Evolutionary conservation across 1,140 invertebrate genomes (phyloP).

Genomic region (Heliconius himera): DNA sequence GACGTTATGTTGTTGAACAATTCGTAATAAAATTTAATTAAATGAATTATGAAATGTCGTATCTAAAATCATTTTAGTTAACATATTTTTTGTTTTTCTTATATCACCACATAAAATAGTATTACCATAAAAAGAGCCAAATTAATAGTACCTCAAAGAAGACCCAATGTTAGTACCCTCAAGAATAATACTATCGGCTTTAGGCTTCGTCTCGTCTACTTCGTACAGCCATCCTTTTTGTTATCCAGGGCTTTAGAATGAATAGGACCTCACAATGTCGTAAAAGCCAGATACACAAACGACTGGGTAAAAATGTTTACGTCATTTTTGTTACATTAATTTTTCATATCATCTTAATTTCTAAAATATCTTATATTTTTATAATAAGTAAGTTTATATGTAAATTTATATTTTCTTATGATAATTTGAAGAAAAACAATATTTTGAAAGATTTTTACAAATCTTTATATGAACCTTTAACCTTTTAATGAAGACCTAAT

Average conservation of each 20-base stretch:
- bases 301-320: background rate
- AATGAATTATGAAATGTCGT: too few species aligned
- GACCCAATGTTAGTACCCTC: background rate
- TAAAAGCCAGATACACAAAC: background rate
- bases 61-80: too few species aligned
- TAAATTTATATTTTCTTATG: too few species aligned
- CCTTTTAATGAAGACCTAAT: too few species aligned
- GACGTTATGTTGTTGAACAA: too few species aligned
- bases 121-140: background rate
- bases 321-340: background rate
- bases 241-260: constrained; percentile 6
- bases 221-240: background rate
- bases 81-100: background rate
- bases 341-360: background rate
- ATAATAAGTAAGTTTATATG: too few species aligned
- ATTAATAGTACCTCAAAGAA: background rate
- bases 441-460: too few species aligned
- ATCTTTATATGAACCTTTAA: too few species aligned
- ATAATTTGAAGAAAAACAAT: too few species aligned
- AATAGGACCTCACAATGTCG: constrained; percentile 4
- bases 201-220: constrained; percentile 11
- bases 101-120: background rate
- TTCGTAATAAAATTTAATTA: too few species aligned
- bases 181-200: constrained; percentile 22
- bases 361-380: too few species aligned